Conservation (phyloP, 2,113 vertebrate genomes). For the Hippocampus zosterae region DNA sequence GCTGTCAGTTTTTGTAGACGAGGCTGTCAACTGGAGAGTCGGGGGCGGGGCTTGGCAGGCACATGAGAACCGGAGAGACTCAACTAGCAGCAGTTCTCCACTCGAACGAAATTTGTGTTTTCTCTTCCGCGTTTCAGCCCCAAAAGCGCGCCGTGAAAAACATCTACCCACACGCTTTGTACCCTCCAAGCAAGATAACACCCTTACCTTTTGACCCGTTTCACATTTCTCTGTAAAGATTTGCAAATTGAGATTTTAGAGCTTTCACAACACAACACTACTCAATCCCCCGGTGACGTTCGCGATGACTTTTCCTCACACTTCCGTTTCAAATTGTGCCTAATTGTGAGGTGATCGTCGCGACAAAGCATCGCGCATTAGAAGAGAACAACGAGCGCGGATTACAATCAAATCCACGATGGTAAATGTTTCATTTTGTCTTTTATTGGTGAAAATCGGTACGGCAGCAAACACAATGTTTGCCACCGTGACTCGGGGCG, state of each 20-base stretch:
- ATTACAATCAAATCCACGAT: not conserved
- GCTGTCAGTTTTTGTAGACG: not conserved
- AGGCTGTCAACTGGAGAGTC: not conserved
- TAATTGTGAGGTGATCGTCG: not conserved
- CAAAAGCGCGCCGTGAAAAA: not conserved
- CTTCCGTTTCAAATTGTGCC: not conserved
- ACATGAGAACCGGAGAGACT: constrained; percentile 8
- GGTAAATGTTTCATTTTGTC: not conserved
- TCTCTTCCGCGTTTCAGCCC: not conserved
- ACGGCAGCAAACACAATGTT: constrained; percentile 7
- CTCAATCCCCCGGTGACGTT: not conserved
- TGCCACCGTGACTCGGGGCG: not conserved
- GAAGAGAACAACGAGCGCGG: not conserved
- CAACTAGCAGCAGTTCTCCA: not conserved
- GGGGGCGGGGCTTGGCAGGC: constrained; percentile 6
- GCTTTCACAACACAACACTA: not conserved
- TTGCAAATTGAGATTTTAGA: not conserved
- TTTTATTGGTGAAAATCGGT: not conserved
- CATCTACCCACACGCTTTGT: not conserved
- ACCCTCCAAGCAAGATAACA: not conserved
- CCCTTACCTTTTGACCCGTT: not conserved
- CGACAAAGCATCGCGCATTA: not conserved
- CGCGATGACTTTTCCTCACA: not conserved
- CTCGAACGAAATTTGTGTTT: constrained; percentile 2
- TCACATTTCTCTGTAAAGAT: no score